A percentile compares a stretch with the other conserved stretches of the same genome.
These are phyloP conservation scores for Zaprionus ghesquierei DNA, from an alignment of 1,140 invertebrate species.

Conservation along the genomic window DNA sequence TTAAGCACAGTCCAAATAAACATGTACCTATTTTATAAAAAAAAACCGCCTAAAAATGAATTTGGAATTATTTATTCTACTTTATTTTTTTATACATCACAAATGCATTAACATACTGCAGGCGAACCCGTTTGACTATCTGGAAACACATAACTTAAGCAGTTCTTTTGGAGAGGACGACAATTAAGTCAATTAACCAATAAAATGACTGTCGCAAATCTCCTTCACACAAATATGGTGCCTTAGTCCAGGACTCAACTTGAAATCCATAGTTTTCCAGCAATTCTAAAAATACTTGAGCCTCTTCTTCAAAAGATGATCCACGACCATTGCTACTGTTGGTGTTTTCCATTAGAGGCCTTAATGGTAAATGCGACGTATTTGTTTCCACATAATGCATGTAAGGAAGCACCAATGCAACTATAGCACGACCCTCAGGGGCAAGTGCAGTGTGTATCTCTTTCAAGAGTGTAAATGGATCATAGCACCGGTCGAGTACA, in stretches of 20 bases:
- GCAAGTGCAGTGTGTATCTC: constrained; percentile 86
- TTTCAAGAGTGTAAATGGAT: constrained; percentile 88
- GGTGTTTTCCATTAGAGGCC: constrained; percentile 64
- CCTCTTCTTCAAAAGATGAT: constrained; percentile 76
- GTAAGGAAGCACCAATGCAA: constrained; percentile 94
- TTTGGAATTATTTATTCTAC: background rate
- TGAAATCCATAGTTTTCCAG: constrained; percentile 85
- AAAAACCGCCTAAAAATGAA: no score
- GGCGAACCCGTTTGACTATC: no score
- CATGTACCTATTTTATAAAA: no score
- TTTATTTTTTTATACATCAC: background rate
- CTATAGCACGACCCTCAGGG: constrained; percentile 87
- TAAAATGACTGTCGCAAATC: constrained; percentile 94
- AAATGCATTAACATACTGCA: no score
- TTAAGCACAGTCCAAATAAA: no score
- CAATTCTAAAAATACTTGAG: constrained; percentile 68
- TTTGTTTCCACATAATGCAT: constrained; percentile 92
- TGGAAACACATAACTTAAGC: constrained; percentile 13
- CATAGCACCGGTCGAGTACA: constrained; percentile 93
- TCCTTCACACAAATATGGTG: constrained; percentile 96
- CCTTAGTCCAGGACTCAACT: constrained; percentile 90
- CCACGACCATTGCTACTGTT: constrained; percentile 35
- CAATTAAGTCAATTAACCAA: constrained; percentile 93
- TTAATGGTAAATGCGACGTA: constrained; percentile 78
- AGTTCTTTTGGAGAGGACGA: constrained; percentile 85